Evolutionary conservation across 2,113 vertebrate species (phyloP).

Genomic region (Pygoscelis antarcticus): DNA sequence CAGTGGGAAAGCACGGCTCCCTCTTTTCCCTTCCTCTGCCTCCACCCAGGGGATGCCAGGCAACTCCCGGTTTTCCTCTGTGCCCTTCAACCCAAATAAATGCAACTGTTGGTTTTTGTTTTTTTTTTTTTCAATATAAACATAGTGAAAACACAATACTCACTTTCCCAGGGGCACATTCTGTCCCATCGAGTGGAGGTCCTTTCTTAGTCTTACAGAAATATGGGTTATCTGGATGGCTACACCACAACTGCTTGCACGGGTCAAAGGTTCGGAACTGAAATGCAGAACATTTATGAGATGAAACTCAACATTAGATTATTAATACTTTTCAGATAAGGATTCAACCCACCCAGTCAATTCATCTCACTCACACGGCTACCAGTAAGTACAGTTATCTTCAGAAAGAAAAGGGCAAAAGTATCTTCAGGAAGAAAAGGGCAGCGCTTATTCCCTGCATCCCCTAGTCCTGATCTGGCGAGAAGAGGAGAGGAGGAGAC

Average conservation of each 20-base stretch:
- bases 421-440: not conserved
- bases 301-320: not conserved
- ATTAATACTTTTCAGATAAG: not conserved
- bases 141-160: not conserved
- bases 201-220: constrained; percentile 99
- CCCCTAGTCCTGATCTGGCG: not conserved
- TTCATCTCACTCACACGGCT: not conserved
- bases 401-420: not conserved
- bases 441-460: not conserved
- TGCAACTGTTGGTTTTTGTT: rapidly evolving
- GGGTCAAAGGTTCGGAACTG: constrained; percentile 98
- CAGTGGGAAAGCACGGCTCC: not conserved
- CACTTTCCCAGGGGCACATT: constrained; percentile 93
- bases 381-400: not conserved
- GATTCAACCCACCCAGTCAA: not conserved
- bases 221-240: constrained; percentile 96
- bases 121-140: not conserved
- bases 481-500: not conserved
- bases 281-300: not conserved
- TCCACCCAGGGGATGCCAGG: not conserved
- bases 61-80: not conserved
- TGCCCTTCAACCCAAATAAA: not conserved
- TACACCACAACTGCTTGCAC: constrained; percentile 98
- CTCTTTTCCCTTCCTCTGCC: not conserved
- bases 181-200: constrained; percentile 93